Percentiles rank a stretch among this genome's conserved stretches.
Evolutionary conservation across 2,113 vertebrate species (phyloP).

Genomic region (Kryptolebias marmoratus): DNA sequence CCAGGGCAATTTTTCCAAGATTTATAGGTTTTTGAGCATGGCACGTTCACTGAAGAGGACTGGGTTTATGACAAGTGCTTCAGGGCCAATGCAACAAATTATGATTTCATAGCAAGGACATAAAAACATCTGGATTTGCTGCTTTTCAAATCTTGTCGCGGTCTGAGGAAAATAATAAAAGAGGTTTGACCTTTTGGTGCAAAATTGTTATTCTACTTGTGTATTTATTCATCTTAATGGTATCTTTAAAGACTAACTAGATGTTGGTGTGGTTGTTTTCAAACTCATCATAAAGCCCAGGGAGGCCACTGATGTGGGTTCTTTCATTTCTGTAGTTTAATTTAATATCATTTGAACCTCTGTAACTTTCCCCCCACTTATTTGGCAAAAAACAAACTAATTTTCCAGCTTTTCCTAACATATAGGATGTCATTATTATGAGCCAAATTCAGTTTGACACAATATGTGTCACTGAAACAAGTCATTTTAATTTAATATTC

Average conservation of each 20-base stretch:
- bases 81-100: background rate
- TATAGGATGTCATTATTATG: no score
- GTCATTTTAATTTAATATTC: background rate
- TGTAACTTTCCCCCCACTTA: no score
- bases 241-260: constrained; percentile 39
- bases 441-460: no score
- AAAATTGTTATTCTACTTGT: no score
- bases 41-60: background rate
- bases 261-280: constrained; percentile 24
- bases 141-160: no score
- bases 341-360: no score
- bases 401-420: no score
- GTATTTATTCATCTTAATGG: background rate
- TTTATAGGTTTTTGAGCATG: background rate
- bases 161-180: no score
- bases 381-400: background rate
- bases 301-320: constrained; percentile 26
- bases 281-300: constrained; percentile 4
- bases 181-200: no score
- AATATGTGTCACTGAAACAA: background rate
- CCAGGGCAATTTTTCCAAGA: background rate
- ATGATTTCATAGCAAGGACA: background rate
- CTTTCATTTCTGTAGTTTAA: constrained; percentile 16
- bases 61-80: background rate
- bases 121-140: background rate